phyloP scores from a whole-genome alignment of 2,113 vertebrate species.

The Neogale vison region DNA sequence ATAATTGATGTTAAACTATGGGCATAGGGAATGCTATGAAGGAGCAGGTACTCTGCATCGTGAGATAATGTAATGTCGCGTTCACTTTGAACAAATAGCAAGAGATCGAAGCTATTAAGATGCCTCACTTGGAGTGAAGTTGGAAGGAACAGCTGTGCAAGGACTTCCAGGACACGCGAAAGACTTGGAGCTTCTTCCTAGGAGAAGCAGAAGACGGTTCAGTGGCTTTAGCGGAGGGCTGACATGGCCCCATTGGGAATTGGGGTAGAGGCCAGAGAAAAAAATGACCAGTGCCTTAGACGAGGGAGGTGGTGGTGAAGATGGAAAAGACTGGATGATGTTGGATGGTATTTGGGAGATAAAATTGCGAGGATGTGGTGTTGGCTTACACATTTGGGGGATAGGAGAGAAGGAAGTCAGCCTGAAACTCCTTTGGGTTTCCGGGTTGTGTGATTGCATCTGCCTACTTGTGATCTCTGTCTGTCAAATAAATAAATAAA shows the following conservation, averaged over 20 bases:
- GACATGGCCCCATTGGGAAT: fast-evolving
- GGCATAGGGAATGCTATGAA: neutral
- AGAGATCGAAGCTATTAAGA: neutral
- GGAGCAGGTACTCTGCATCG: neutral
- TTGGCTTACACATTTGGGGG: neutral
- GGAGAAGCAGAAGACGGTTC: neutral
- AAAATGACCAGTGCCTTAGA: neutral
- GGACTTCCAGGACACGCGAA: neutral
- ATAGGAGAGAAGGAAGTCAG: neutral
- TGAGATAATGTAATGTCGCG: neutral
- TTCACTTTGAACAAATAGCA: too few relatives aligned
- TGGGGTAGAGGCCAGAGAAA: neutral
- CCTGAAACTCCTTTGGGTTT: neutral
- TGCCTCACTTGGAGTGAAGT: neutral
- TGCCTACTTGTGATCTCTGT: too few relatives aligned
- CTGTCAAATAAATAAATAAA: too few relatives aligned
- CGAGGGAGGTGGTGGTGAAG: neutral
- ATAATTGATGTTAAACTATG: neutral
- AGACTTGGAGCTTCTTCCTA: neutral
- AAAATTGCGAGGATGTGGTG: neutral
- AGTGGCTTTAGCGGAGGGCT: neutral
- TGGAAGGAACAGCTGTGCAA: neutral
- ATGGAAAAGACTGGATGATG: neutral
- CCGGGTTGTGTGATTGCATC: neutral
- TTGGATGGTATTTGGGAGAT: neutral